phyloP scores from a whole-genome alignment of 37 sponge, comb jelly and placozoan species.

The Chondrosia reniformis region DNA sequence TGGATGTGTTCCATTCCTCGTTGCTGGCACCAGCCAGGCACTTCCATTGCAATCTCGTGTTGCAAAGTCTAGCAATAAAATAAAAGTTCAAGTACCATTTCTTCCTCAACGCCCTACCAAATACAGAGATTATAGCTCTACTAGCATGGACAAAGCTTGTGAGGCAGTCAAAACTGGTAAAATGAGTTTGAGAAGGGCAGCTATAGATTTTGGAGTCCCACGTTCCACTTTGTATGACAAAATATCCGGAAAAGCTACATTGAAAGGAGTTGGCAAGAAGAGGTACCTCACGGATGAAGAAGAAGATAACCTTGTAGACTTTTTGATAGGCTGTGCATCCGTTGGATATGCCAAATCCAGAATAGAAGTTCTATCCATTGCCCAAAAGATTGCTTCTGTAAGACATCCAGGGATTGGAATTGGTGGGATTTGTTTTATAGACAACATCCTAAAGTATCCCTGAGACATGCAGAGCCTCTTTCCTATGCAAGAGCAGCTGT shows the following conservation, averaged over 20 bases:
- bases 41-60: too few species aligned
- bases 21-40: too few species aligned
- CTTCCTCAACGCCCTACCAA: neutral
- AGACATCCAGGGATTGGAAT: too few species aligned
- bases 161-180: neutral
- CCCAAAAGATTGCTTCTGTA: constrained; percentile 1
- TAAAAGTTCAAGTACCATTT: too few species aligned
- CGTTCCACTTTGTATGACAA: constrained; percentile 4
- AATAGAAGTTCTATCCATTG: constrained; percentile 13
- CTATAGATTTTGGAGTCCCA: constrained; percentile 18
- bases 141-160: neutral
- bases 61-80: too few species aligned
- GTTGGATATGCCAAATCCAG: constrained; percentile 22
- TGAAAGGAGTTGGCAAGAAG: neutral
- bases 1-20: too few species aligned
- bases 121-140: neutral
- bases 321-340: constrained; percentile 8
- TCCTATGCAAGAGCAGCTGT: neutral
- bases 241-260: neutral
- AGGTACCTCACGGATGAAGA: neutral
- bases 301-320: constrained; percentile 13
- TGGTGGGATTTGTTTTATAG: constrained; percentile 6
- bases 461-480: neutral
- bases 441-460: neutral
- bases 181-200: neutral